Evolutionary conservation across 2,797 vertebrate species (phyloP), one percentile per base, ranked within the genome.

Genomic region (Streptopelia turtur): DNA sequence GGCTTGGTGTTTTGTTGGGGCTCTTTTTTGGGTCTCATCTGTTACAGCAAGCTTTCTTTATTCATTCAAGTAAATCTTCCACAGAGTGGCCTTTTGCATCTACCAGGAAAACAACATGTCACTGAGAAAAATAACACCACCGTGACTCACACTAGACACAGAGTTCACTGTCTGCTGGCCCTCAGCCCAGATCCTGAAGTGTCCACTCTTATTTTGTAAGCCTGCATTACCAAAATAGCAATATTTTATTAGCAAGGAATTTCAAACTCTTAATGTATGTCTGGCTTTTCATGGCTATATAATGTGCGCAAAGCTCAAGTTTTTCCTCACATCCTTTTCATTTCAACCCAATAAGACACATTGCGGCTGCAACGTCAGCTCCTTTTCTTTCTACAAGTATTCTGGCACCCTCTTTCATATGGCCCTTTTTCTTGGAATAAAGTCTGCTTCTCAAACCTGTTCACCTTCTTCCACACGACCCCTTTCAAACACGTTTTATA

Each of bases 91-190:
- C 45, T 83, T 91, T 87, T 87, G 37, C 77, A 80, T 82, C 93
- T 56, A 77, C 49, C 80, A 80, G 63, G 63, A 83, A 93, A 95
- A 88, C 70, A 83, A 43, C 14, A 0, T 79, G 70, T 70, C 66
- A 63, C 70, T 66, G 59, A 68, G 70, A 72, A 83, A 90, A 88
- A 81, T 43, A 87, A 31, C 80, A 91, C 8, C 56, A 47, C 4
- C 0, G 0, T 43, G 59, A 84, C 74, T 89, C 88, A 59, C 8
- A 4, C 74, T 45, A 31, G 66, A 57, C 75, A 63, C 74, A 43
- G 45, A 90, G 87, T 47, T 94, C 88, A 50, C 43, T 50, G 35
- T 41, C 77, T 80, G 63, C 80, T 96, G 94, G 93, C 70, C 77
- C 33, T 92, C 88, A 47, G 80, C 80, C 91, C 87, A 83, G 85